phyloP scores from a whole-genome alignment of 2,797 vertebrate species.

The Clarias fuscus region DNA sequence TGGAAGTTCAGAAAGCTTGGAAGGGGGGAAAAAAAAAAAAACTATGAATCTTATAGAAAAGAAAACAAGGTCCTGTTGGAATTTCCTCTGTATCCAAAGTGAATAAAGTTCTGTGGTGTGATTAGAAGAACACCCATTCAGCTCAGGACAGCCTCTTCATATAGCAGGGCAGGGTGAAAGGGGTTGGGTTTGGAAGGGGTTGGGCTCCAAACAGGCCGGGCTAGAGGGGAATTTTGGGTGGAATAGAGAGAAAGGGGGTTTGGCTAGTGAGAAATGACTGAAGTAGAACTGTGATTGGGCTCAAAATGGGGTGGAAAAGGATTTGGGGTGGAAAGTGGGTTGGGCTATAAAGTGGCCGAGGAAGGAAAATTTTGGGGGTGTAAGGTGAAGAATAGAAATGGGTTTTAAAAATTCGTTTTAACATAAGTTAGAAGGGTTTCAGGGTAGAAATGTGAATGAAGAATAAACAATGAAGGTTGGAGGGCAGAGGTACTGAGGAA shows the following conservation, averaged over 20 bases:
- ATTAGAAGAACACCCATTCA: conserved; percentile 42
- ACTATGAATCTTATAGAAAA: not conserved
- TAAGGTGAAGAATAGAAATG: not conserved
- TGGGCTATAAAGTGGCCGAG: conserved; percentile 3
- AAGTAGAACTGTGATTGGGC: conserved; percentile 18
- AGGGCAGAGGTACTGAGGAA: not conserved
- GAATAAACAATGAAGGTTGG: not conserved
- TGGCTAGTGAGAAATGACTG: conserved; percentile 15
- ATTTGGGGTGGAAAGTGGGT: conserved; percentile 16
- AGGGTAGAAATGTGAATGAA: not conserved
- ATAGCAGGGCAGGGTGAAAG: conserved; percentile 40
- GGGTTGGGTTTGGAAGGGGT: conserved; percentile 62
- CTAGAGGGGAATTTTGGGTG: conserved; percentile 54
- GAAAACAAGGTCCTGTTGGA: conserved; percentile 14
- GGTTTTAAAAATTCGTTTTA: not conserved
- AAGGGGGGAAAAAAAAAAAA: not conserved
- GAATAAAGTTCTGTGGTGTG: conserved; percentile 5
- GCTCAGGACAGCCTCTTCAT: conserved; percentile 36
- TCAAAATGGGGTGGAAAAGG: conserved; percentile 12
- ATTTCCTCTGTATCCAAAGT: conserved; percentile 19
- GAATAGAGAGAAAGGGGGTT: not conserved
- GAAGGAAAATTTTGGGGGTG: not conserved
- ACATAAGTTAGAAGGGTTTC: not conserved
- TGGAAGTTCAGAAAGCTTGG: not conserved
- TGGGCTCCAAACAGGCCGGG: conserved; percentile 50